These are phyloP conservation scores for Lepisosteus oculatus DNA, from an alignment of 2,113 vertebrate species.

Conservation along the genomic window DNA sequence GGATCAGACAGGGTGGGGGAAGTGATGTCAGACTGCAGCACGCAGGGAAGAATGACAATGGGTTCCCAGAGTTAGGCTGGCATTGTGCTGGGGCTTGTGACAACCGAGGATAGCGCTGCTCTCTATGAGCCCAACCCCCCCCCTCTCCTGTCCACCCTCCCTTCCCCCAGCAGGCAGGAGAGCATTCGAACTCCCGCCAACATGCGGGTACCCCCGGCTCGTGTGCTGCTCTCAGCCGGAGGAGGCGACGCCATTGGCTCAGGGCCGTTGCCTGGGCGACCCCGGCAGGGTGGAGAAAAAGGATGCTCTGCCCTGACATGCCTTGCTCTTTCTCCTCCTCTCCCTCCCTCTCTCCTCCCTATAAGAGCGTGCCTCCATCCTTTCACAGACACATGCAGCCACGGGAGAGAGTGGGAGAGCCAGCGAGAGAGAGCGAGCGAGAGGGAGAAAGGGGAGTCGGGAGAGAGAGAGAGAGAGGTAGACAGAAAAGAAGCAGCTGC, in stretches of 20 bases:
- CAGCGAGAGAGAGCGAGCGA: slow-evolving; percentile 6
- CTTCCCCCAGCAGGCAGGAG: no score
- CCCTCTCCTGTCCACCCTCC: no score
- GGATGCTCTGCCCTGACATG: slow-evolving; percentile 37
- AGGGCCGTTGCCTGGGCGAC: slow-evolving; percentile 64
- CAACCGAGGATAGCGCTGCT: no score
- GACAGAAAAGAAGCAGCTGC: slow-evolving; percentile 22
- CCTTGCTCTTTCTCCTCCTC: slow-evolving; percentile 20
- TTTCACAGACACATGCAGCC: slow-evolving; percentile 38
- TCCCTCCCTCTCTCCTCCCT: slow-evolving; percentile 33
- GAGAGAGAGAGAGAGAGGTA: slow-evolving; percentile 20
- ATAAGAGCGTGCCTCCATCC: slow-evolving; percentile 51
- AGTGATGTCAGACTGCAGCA: no score
- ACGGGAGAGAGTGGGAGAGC: slow-evolving; percentile 26
- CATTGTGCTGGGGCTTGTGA: no score
- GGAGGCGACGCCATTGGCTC: slow-evolving; percentile 1
- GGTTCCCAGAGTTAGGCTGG: no score
- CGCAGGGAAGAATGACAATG: no score
- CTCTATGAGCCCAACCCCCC: no score
- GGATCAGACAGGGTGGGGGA: no score
- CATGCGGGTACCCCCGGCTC: neutral
- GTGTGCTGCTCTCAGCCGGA: neutral
- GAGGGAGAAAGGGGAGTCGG: neutral
- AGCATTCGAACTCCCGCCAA: neutral
- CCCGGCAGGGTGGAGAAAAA: slow-evolving; percentile 64